Evolutionary conservation across 2,113 vertebrate genomes (phyloP).

Genomic region (Sceloporus tristichus): DNA sequence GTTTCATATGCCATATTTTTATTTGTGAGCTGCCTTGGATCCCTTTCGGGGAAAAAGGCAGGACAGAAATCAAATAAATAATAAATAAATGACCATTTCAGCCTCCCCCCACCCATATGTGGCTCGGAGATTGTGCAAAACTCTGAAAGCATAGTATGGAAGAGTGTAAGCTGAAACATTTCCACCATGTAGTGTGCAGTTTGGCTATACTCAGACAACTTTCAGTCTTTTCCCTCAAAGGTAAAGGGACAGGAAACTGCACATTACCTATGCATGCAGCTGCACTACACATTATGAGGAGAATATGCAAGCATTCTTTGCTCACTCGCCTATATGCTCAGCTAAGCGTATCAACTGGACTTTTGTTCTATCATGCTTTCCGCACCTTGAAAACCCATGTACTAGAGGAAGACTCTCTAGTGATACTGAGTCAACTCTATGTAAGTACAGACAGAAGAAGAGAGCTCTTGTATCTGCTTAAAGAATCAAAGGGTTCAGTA

Average conservation of each 20-base stretch:
- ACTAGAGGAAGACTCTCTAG: not conserved
- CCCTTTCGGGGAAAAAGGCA: too few relatives aligned
- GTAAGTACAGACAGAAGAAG: not conserved
- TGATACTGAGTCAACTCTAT: not conserved
- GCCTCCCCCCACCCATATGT: too few relatives aligned
- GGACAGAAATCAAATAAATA: too few relatives aligned
- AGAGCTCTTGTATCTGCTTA: constrained; percentile 12
- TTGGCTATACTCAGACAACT: not conserved
- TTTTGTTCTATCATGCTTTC: not conserved
- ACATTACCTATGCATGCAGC: not conserved
- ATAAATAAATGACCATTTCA: too few relatives aligned
- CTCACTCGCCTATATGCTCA: not conserved
- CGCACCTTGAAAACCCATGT: not conserved
- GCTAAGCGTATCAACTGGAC: not conserved
- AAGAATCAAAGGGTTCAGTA: constrained; percentile 16
- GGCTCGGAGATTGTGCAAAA: too few relatives aligned
- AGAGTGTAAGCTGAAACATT: not conserved
- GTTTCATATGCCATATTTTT: too few relatives aligned
- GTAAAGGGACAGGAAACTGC: not conserved
- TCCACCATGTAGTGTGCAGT: not conserved
- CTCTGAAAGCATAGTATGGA: not conserved
- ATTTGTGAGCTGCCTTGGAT: too few relatives aligned
- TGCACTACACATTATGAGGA: not conserved
- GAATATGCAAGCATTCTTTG: not conserved
- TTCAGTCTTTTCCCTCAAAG: not conserved